Percentiles rank a stretch among this genome's conserved stretches.
These are phyloP conservation scores for Ataeniobius toweri DNA, from an alignment of 2,797 vertebrate species.

Conservation along the genomic window DNA sequence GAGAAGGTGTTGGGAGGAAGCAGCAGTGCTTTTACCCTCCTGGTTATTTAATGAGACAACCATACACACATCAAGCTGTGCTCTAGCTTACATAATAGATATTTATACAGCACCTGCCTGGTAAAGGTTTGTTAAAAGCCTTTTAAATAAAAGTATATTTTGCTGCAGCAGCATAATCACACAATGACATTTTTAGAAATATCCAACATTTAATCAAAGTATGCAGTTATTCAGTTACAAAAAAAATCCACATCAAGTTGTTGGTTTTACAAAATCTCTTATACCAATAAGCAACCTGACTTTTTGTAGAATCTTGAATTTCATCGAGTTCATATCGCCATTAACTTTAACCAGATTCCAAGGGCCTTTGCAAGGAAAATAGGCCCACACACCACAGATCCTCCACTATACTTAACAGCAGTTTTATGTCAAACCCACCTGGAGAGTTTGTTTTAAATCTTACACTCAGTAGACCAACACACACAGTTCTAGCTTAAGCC, in stretches of 20 bases:
- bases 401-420: background rate
- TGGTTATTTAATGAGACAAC: background rate
- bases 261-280: background rate
- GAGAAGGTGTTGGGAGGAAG: background rate
- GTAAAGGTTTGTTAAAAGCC: background rate
- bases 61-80: background rate
- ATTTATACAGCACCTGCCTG: background rate
- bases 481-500: too few relatives aligned
- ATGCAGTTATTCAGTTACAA: too few relatives aligned
- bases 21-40: background rate
- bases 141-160: background rate
- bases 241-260: background rate
- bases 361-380: background rate
- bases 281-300: background rate
- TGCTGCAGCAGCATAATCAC: background rate
- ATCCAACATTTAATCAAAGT: background rate
- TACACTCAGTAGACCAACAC: background rate
- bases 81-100: background rate
- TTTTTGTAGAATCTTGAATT: background rate
- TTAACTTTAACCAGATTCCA: background rate
- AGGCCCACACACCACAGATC: background rate
- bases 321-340: background rate
- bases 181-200: background rate
- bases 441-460: background rate
- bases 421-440: background rate